Evolutionary conservation across 2,113 vertebrate genomes (phyloP).

Genomic region (Arothron firmamentum): DNA sequence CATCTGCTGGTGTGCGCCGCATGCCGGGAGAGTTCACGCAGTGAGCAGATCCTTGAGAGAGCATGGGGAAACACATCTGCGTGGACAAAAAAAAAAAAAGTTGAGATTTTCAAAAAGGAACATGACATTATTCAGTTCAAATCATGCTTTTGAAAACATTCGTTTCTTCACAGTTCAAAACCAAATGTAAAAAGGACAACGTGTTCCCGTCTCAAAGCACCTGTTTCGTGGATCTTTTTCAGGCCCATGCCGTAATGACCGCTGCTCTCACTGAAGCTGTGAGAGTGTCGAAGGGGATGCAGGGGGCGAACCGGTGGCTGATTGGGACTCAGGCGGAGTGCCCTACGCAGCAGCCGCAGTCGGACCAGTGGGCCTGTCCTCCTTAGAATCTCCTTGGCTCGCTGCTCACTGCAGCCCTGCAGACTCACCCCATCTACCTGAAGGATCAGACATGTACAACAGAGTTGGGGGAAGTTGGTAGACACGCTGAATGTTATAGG

Average conservation of each 20-base stretch:
- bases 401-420: slow-evolving; percentile 90
- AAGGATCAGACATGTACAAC: background rate
- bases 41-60: slow-evolving; percentile 58
- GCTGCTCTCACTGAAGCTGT: slow-evolving; percentile 61
- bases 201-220: slow-evolving; percentile 25
- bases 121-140: background rate
- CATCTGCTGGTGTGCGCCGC: slow-evolving; percentile 54
- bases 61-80: slow-evolving; percentile 1
- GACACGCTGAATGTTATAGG: too few relatives aligned
- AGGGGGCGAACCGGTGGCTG: slow-evolving; percentile 53
- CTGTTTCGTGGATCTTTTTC: slow-evolving; percentile 64
- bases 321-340: slow-evolving; percentile 37
- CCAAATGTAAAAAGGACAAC: background rate
- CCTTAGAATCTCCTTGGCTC: slow-evolving; percentile 85
- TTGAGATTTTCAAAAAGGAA: background rate
- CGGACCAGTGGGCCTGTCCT: slow-evolving; percentile 82
- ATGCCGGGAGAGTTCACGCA: slow-evolving; percentile 65
- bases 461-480: background rate
- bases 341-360: slow-evolving; percentile 80
- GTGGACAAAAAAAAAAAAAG: slow-evolving; percentile 1
- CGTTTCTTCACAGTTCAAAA: background rate
- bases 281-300: slow-evolving; percentile 62
- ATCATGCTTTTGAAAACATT: background rate
- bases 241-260: slow-evolving; percentile 48
- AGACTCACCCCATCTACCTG: slow-evolving; percentile 91